Evolutionary conservation across 2,888 invertebrate genomes (phyloP), one percentile per base, ranked within the genome.

Genomic region (Drosophila kuntzei): DNA sequence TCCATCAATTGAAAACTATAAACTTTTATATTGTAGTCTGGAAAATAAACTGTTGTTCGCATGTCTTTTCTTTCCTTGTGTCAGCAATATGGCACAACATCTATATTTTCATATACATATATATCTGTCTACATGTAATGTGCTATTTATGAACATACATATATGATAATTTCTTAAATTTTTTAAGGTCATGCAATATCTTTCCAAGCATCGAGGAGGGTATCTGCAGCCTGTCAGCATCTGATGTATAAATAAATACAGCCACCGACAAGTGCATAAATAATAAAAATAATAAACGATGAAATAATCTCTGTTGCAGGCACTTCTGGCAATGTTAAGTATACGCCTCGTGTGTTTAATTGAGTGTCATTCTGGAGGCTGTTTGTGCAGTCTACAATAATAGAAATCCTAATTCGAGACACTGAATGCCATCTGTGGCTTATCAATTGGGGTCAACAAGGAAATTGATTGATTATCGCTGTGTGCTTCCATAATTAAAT

Each of bases 261-360:
- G 41, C 60, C 44, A 43, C 50, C 37, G 66, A 60, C 71, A 74
- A 75, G 64, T 89, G 81, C 68, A 87, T 67, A 74, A 87, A 89
- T 77, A 87, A 55, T 53, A 25, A n/a, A 22, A 32, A 55, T 46
- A 68, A 87, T 87, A 83, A 87, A 89, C 78, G 85, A 77, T 88
- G 69, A 61, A 85, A 62, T 63, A 69, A 76, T 57, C 65, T 37
- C 46, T 44, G 36, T 14, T 34, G 43, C 53, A 32, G 36, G 53
- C 71, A 79, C 60, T 66, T 61, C 44, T 37, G 25, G 41, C 69
- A 44, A 64, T 49, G 25, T 67, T 78, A 70, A 81, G 78, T 73
- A 79, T 79, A 79, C 78, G 78, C 63, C 79, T 71, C 37, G 39
- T 20, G 41, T 46, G 67, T 22, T 44, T 16, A 14, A 50, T 58